phyloP scores from a whole-genome alignment of 2,113 vertebrate species.

The Pongo pygmaeus region DNA sequence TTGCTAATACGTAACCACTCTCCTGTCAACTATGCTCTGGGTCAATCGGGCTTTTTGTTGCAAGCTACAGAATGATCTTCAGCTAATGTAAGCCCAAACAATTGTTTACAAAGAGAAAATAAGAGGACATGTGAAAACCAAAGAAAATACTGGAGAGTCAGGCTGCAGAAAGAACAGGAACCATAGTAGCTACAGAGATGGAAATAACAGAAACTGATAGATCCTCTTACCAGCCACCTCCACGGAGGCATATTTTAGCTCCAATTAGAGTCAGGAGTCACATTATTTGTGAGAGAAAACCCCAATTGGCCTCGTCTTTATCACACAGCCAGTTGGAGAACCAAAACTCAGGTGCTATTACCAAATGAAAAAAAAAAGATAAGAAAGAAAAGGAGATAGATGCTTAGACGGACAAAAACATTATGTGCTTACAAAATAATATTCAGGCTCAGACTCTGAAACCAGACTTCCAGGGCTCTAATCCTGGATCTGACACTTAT shows the following conservation, averaged over 20 bases:
- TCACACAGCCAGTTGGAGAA: neutral
- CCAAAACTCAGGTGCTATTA: neutral
- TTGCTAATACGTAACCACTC: neutral
- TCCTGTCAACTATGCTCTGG: neutral
- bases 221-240: neutral
- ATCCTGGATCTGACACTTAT: neutral
- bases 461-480: neutral
- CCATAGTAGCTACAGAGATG: neutral
- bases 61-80: neutral
- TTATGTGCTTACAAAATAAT: neutral
- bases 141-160: neutral
- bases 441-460: neutral
- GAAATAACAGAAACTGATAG: neutral
- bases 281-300: neutral
- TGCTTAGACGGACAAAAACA: neutral
- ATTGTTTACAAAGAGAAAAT: conserved; percentile 11
- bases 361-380: neutral
- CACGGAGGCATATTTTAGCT: neutral
- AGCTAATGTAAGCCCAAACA: neutral
- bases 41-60: neutral
- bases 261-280: neutral
- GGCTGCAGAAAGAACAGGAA: neutral
- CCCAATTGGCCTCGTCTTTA: neutral
- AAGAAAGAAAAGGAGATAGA: neutral
- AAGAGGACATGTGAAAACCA: neutral